phyloP scores from a whole-genome alignment of 2,888 invertebrate genomes.

The Scelioninae gen. 2 region DNA sequence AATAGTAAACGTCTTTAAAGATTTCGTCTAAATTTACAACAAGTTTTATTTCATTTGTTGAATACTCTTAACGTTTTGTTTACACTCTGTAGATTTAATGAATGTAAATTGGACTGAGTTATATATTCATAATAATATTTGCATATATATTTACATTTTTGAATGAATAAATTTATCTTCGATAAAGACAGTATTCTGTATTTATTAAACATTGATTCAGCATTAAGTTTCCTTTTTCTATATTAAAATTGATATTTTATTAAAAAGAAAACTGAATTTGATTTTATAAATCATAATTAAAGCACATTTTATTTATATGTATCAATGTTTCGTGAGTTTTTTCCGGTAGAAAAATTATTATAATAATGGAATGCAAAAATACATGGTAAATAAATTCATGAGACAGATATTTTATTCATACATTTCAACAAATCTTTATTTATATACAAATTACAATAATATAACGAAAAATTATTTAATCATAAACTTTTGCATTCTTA shows the following conservation, averaged over 20 bases:
- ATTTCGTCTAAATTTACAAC: too few relatives aligned
- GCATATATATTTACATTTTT: too few relatives aligned
- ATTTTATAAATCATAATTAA: background rate
- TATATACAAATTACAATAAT: slow-evolving; percentile 50
- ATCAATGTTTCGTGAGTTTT: background rate
- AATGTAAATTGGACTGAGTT: too few relatives aligned
- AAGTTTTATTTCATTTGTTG: too few relatives aligned
- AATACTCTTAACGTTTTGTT: too few relatives aligned
- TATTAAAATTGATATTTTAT: background rate
- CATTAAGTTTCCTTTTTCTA: background rate
- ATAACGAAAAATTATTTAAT: slow-evolving; percentile 38
- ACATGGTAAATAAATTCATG: slow-evolving; percentile 26
- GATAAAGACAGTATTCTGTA: background rate
- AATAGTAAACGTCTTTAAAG: background rate
- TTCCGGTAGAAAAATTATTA: background rate
- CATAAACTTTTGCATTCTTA: slow-evolving; percentile 48
- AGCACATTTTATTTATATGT: background rate
- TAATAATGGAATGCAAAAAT: slow-evolving; percentile 34
- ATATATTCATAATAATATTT: too few relatives aligned
- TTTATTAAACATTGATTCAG: background rate
- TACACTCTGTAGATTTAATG: too few relatives aligned
- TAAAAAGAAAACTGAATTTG: background rate
- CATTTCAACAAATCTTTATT: slow-evolving; percentile 49
- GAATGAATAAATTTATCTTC: too few relatives aligned
- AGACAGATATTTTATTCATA: slow-evolving; percentile 24